phyloP scores from a whole-genome alignment of 1,140 invertebrate genomes.

The Neotoxoptera formosana region DNA sequence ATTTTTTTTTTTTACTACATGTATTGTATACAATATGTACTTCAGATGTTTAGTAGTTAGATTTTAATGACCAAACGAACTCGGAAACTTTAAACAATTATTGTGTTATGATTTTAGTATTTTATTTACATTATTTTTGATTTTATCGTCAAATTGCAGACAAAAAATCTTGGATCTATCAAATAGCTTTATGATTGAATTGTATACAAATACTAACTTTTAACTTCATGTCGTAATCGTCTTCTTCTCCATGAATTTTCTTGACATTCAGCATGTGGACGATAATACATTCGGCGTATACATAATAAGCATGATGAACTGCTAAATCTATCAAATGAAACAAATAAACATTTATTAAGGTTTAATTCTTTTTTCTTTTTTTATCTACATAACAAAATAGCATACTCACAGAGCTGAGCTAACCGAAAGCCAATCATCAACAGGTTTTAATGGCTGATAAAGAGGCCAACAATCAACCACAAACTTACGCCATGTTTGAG shows the following conservation, averaged over 20 bases:
- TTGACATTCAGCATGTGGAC: conserved; percentile 69
- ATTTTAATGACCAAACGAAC: too few species aligned
- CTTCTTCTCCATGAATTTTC: conserved; percentile 79
- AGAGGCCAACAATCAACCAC: conserved; percentile 82
- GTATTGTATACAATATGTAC: too few species aligned
- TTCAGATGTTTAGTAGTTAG: too few species aligned
- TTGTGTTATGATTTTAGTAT: too few species aligned
- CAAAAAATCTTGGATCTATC: neutral
- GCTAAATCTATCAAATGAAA: conserved; percentile 66
- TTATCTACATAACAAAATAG: neutral
- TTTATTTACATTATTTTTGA: neutral
- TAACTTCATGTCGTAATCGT: conserved; percentile 77
- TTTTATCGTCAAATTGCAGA: neutral
- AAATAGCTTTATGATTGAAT: neutral
- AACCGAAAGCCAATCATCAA: conserved; percentile 81
- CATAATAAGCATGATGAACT: conserved; percentile 87
- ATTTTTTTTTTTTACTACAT: too few species aligned
- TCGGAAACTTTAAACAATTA: too few species aligned
- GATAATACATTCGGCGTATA: conserved; percentile 77
- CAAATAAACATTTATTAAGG: neutral
- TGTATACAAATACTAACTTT: conserved; percentile 65
- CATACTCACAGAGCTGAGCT: conserved; percentile 66
- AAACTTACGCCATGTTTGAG: conserved; percentile 79
- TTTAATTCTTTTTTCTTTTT: conserved; percentile 1
- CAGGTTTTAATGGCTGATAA: conserved; percentile 74